These are phyloP conservation scores for Euphydryas editha DNA, from an alignment of 2,888 invertebrate genomes.

Conservation along the genomic window DNA sequence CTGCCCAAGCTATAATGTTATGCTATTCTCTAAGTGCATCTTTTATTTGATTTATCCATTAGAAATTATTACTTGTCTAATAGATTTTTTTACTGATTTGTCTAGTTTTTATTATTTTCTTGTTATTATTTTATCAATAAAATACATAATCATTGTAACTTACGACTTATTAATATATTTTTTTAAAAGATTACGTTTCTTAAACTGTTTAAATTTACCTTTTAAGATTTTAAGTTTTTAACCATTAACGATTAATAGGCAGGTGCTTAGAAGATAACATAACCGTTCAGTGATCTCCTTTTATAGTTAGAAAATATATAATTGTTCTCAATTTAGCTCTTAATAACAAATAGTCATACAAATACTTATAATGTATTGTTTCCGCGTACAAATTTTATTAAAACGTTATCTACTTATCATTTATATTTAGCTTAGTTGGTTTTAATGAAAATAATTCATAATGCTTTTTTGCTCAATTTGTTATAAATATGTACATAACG, in stretches of 20 bases:
- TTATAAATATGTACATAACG: conserved; percentile 74
- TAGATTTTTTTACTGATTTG: too few species aligned
- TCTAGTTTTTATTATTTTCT: too few species aligned
- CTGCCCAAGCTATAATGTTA: conserved; percentile 5
- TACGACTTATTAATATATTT: too few species aligned
- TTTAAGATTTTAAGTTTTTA: neutral
- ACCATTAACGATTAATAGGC: neutral
- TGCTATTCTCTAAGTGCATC: conserved; percentile 10
- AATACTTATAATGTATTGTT: conserved; percentile 30
- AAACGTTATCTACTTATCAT: conserved; percentile 22
- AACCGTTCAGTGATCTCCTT: conserved; percentile 17
- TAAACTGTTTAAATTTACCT: neutral
- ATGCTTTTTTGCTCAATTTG: conserved; percentile 43
- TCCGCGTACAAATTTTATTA: conserved; percentile 34
- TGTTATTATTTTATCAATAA: too few species aligned
- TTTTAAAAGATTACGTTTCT: neutral
- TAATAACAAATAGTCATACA: conserved; percentile 24
- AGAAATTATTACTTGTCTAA: too few species aligned
- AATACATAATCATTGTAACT: too few species aligned
- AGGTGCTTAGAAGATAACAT: conserved; percentile 12
- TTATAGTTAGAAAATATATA: conserved; percentile 34
- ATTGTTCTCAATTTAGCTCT: conserved; percentile 30
- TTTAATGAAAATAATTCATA: conserved; percentile 14
- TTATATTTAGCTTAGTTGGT: conserved; percentile 31
- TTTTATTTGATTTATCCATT: neutral